These are phyloP conservation scores for Mellilla xanthometata DNA, from an alignment of 2,888 invertebrate genomes.

Conservation along the genomic window DNA sequence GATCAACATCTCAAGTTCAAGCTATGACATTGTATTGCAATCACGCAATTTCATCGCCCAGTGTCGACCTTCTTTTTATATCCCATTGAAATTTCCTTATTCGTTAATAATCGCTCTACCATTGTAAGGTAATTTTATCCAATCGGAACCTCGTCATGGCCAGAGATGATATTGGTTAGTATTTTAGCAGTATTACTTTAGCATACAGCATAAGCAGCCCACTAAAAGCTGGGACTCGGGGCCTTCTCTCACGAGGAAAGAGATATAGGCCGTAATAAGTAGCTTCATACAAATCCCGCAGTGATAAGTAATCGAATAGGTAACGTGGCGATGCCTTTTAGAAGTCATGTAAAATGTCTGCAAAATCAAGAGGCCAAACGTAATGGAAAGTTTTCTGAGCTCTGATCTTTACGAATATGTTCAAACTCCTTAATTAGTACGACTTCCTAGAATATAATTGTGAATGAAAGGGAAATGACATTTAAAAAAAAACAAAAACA, in stretches of 20 bases:
- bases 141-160: conserved; percentile 6
- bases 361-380: too few relatives aligned
- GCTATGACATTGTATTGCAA: not conserved
- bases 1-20: conserved; percentile 1
- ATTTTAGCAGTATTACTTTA: not conserved
- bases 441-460: not conserved
- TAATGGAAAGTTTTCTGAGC: too few relatives aligned
- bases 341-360: too few relatives aligned
- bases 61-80: conserved; percentile 1
- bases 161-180: not conserved
- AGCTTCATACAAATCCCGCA: too few relatives aligned
- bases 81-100: conserved; percentile 12
- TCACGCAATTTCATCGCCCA: conserved; percentile 8
- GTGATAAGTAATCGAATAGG: too few relatives aligned
- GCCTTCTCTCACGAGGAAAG: too few relatives aligned
- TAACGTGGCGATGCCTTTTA: too few relatives aligned
- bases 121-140: conserved; percentile 8
- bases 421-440: not conserved
- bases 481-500: not conserved
- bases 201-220: too few relatives aligned
- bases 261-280: too few relatives aligned
- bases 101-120: conserved; percentile 1
- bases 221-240: too few relatives aligned
- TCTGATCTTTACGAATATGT: not conserved
- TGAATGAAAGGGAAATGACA: conserved; percentile 7